Evolutionary conservation across 2,797 vertebrate genomes (phyloP).

Genomic region (Dipus sagitta): DNA sequence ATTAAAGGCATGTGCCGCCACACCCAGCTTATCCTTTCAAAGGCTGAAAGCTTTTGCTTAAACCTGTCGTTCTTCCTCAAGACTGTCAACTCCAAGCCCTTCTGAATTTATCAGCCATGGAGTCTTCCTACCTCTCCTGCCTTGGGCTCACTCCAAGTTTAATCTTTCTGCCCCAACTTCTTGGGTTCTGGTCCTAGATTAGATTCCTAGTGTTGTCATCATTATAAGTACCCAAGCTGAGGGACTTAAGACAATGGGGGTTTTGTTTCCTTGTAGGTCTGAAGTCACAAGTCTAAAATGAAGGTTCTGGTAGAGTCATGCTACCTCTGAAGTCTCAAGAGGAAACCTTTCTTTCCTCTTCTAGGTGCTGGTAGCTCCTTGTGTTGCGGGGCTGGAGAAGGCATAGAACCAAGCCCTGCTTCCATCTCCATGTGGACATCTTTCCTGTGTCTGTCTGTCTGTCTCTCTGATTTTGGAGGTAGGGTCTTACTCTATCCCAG

Average conservation of each 20-base stretch:
- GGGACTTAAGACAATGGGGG: background rate
- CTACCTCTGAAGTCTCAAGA: background rate
- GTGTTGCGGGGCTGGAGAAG: background rate
- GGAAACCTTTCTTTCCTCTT: background rate
- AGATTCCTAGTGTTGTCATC: background rate
- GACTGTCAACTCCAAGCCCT: background rate
- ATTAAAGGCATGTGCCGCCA: too few species aligned
- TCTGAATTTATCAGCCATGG: background rate
- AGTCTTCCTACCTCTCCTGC: background rate
- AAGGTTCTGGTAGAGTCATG: rapidly evolving
- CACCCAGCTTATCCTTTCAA: too few species aligned
- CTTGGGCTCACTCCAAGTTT: background rate
- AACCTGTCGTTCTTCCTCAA: background rate
- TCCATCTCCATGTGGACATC: background rate
- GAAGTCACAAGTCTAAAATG: background rate
- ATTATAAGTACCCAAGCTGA: background rate
- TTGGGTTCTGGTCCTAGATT: background rate
- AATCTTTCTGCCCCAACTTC: background rate
- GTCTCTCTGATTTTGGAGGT: too few species aligned
- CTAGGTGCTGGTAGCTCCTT: background rate
- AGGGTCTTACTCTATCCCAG: too few species aligned
- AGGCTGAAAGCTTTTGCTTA: background rate
- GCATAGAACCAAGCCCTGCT: background rate
- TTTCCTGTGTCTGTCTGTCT: background rate
- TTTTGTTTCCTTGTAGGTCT: background rate